Percentiles rank a stretch among this genome's conserved stretches.
Evolutionary conservation across 2,888 invertebrate genomes (phyloP).

Genomic region (Sussaba pulchella): DNA sequence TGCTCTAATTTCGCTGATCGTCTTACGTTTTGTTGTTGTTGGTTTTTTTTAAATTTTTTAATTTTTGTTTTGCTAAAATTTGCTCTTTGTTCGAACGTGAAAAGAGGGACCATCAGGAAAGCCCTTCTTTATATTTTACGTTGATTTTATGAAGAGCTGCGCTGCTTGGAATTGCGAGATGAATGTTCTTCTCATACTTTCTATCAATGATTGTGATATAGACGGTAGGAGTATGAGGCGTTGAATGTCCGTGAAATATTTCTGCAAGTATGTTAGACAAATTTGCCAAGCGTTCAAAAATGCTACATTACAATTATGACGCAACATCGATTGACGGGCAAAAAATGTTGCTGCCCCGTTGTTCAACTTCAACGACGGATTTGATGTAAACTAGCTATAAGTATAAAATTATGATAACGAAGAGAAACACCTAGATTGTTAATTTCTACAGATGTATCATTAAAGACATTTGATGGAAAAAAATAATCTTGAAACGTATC

Average conservation of each 20-base stretch:
- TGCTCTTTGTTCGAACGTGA: conserved; percentile 35
- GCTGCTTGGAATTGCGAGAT: conserved; percentile 12
- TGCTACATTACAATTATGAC: conserved; percentile 19
- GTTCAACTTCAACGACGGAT: conserved; percentile 46
- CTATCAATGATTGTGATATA: conserved; percentile 66
- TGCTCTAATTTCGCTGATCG: conserved; percentile 63
- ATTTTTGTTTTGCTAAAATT: too few species aligned
- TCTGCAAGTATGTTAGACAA: neutral
- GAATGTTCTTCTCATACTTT: conserved; percentile 34
- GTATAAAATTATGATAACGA: conserved; percentile 31
- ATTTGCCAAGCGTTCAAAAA: neutral
- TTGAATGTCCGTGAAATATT: conserved; percentile 53
- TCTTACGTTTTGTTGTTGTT: too few species aligned
- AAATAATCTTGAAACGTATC: neutral
- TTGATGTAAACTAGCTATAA: conserved; percentile 57
- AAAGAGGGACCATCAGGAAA: conserved; percentile 60
- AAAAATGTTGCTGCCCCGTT: conserved; percentile 29
- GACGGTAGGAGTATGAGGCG: conserved; percentile 46
- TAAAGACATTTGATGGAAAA: conserved; percentile 61
- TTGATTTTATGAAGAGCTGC: neutral
- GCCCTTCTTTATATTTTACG: conserved; percentile 37
- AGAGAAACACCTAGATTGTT: conserved; percentile 60
- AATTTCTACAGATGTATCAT: conserved; percentile 67
- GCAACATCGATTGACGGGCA: neutral
- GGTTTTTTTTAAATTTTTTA: too few species aligned